Percentiles rank a stretch among this genome's conserved stretches.
These are phyloP conservation scores for Crocidura indochinensis DNA, from an alignment of 2,797 vertebrate genomes.

Conservation along the genomic window DNA sequence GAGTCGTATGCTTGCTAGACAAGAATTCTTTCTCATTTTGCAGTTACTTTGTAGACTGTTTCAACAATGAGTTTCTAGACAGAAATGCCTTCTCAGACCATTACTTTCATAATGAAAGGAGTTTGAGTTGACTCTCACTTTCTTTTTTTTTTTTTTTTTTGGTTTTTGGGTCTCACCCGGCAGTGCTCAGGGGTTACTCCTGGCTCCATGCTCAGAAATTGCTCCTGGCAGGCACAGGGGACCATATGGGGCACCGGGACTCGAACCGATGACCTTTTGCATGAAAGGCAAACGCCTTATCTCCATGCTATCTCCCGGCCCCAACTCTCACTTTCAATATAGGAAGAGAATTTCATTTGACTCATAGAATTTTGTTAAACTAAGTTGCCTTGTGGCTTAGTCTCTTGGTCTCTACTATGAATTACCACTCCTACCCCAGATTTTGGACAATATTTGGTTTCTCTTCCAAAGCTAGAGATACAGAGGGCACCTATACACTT, in stretches of 20 bases:
- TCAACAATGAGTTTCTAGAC: conserved; percentile 67
- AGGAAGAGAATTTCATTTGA: conserved; percentile 49
- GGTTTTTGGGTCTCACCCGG: too few species aligned
- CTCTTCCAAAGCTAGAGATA: conserved; percentile 16
- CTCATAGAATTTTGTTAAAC: background rate
- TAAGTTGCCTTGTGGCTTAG: background rate
- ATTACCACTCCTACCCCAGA: background rate
- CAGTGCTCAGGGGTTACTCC: too few species aligned
- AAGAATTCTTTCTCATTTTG: conserved; percentile 58
- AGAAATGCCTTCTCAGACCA: conserved; percentile 56
- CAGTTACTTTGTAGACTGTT: conserved; percentile 57
- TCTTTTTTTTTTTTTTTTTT: too few species aligned
- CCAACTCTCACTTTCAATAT: background rate
- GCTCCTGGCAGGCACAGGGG: too few species aligned
- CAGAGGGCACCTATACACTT: background rate
- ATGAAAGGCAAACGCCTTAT: too few species aligned
- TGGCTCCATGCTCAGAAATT: too few species aligned
- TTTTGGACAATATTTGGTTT: background rate
- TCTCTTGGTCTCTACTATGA: conserved; percentile 24
- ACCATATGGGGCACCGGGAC: too few species aligned
- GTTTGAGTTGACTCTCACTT: background rate
- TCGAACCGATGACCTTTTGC: too few species aligned
- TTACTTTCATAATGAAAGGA: conserved; percentile 46
- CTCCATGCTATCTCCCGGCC: too few species aligned
- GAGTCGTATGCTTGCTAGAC: conserved; percentile 47